These are phyloP conservation scores for Calephelis virginiensis DNA, from an alignment of 1,140 invertebrate genomes.

Conservation along the genomic window DNA sequence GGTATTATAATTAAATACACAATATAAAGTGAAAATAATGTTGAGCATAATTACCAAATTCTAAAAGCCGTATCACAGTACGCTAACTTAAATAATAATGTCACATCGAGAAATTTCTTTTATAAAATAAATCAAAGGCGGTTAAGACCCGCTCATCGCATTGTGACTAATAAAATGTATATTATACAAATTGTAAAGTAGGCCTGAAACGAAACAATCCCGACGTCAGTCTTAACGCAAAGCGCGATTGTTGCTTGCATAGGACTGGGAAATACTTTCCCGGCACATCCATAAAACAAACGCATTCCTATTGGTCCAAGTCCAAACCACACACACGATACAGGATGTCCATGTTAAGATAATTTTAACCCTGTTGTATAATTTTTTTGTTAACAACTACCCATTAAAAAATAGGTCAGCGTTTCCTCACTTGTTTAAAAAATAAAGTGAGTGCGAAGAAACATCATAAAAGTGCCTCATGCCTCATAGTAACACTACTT, in stretches of 20 bases:
- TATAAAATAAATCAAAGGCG: slow-evolving; percentile 2
- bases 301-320: slow-evolving; percentile 47
- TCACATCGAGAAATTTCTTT: slow-evolving; percentile 22
- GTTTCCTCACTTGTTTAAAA: too few species aligned
- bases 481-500: too few species aligned
- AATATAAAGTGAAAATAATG: slow-evolving; percentile 44
- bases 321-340: slow-evolving; percentile 18
- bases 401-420: too few species aligned
- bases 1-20: slow-evolving; percentile 48
- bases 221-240: slow-evolving; percentile 42
- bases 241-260: slow-evolving; percentile 22
- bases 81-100: slow-evolving; percentile 60
- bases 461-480: too few species aligned
- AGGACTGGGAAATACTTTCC: neutral
- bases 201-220: slow-evolving; percentile 41
- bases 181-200: slow-evolving; percentile 39
- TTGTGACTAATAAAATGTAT: slow-evolving; percentile 36
- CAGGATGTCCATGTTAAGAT: slow-evolving; percentile 4
- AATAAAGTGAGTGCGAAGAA: too few species aligned
- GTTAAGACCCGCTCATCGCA: slow-evolving; percentile 2
- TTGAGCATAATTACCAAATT: slow-evolving; percentile 64
- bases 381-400: too few species aligned
- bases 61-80: slow-evolving; percentile 69
- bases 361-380: slow-evolving; percentile 1
- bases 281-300: slow-evolving; percentile 25